phyloP scores from a whole-genome alignment of 1,140 invertebrate genomes.

The Neomicropteryx cornuta region DNA sequence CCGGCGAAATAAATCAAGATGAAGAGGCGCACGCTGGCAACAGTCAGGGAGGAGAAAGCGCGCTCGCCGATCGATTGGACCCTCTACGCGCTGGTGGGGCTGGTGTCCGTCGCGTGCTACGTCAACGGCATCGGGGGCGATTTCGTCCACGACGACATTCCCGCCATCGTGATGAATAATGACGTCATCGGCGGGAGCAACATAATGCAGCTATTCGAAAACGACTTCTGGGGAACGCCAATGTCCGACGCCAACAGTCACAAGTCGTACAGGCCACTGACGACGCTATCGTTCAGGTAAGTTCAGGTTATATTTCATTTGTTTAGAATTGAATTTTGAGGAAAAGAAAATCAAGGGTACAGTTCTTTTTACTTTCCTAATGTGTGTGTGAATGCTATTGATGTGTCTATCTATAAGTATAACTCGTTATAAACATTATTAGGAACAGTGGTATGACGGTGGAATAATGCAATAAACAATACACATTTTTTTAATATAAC shows the following conservation, averaged over 20 bases:
- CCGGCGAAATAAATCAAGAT: too few relatives aligned
- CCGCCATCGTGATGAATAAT: constrained; percentile 73
- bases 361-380: too few relatives aligned
- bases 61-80: constrained; percentile 26
- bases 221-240: constrained; percentile 89
- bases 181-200: constrained; percentile 65
- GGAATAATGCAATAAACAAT: too few relatives aligned
- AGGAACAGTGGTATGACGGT: too few relatives aligned
- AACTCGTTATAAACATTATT: too few relatives aligned
- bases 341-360: too few relatives aligned
- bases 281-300: constrained; percentile 75
- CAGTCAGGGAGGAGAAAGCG: constrained; percentile 31
- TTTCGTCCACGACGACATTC: constrained; percentile 86
- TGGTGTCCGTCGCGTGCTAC: constrained; percentile 60
- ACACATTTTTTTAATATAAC: too few relatives aligned
- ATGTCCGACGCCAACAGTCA: constrained; percentile 75
- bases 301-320: too few relatives aligned
- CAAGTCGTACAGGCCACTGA: constrained; percentile 76
- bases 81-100: constrained; percentile 48
- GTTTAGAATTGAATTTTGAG: too few relatives aligned
- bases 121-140: constrained; percentile 70
- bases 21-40: constrained; percentile 30
- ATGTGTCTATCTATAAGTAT: too few relatives aligned
- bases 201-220: constrained; percentile 54
- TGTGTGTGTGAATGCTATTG: too few relatives aligned